Conservation (phyloP, 2,113 vertebrate species). For the Menura novaehollandiae region DNA sequence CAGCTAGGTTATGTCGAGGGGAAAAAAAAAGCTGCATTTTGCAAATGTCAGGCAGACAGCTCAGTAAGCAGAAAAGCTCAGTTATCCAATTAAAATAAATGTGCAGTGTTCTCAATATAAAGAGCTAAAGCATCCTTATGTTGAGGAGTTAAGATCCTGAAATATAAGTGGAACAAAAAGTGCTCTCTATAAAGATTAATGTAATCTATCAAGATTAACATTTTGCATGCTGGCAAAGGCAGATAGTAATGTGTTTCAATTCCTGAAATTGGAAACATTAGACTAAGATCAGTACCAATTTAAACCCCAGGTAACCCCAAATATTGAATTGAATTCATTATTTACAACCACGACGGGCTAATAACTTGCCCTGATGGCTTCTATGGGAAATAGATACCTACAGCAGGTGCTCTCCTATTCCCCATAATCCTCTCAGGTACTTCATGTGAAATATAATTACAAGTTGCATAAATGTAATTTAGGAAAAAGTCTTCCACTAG, state of each 20-base stretch:
- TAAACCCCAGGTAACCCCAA: conserved; percentile 59
- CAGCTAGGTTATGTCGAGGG: background rate
- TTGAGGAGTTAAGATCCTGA: conserved; percentile 45
- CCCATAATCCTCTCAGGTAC: background rate
- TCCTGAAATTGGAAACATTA: conserved; percentile 47
- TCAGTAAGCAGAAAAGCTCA: conserved; percentile 59
- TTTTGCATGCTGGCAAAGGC: conserved; percentile 52
- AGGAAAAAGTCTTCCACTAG: background rate
- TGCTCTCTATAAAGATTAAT: conserved; percentile 49
- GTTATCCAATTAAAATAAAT: conserved; percentile 67
- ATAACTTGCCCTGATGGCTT: conserved; percentile 7
- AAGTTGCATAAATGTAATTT: conserved; percentile 10
- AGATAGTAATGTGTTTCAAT: conserved; percentile 29
- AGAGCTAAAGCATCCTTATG: conserved; percentile 47
- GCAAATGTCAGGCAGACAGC: conserved; percentile 58
- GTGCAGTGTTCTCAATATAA: conserved; percentile 50
- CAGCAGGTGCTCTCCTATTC: background rate
- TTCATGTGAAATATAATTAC: conserved; percentile 17
- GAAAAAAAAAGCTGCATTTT: background rate
- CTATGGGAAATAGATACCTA: background rate
- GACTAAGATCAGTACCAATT: conserved; percentile 36
- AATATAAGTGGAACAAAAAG: conserved; percentile 46
- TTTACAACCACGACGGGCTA: conserved; percentile 4
- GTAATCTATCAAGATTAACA: conserved; percentile 62
- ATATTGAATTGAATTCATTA: conserved; percentile 44